Percentiles rank a stretch among this genome's conserved stretches.
These are phyloP conservation scores for Drosophila busckii DNA, from an alignment of 1,140 invertebrate genomes.

Conservation along the genomic window DNA sequence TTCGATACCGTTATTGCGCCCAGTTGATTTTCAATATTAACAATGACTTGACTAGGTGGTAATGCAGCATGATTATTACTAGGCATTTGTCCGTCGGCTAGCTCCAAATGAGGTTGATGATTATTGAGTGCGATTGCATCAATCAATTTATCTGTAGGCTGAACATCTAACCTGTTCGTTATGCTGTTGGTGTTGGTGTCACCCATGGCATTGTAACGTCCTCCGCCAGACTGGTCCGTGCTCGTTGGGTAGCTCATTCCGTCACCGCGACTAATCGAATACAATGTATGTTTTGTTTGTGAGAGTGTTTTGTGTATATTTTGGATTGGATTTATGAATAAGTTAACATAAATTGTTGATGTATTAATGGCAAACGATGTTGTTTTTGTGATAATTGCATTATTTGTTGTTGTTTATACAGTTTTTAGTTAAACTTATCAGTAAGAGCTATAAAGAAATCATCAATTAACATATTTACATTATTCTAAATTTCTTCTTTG, in stretches of 20 bases:
- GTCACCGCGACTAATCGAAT: conserved; percentile 92
- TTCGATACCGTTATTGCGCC: background rate
- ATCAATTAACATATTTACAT: background rate
- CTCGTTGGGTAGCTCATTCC: conserved; percentile 91
- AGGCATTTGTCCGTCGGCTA: conserved; percentile 25
- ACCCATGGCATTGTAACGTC: conserved; percentile 92
- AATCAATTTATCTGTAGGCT: conserved; percentile 74
- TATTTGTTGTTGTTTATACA: conserved; percentile 8
- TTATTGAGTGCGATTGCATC: conserved; percentile 46
- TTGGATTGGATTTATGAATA: conserved; percentile 63
- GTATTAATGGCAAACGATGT: conserved; percentile 7
- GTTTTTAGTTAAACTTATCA: conserved; percentile 24
- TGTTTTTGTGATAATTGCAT: conserved; percentile 39
- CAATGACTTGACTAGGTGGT: conserved; percentile 38
- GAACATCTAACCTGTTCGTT: conserved; percentile 86
- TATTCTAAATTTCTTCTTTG: background rate
- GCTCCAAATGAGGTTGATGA: conserved; percentile 39
- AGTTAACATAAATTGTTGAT: conserved; percentile 53
- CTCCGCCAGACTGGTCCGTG: conserved; percentile 83
- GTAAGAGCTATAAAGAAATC: conserved; percentile 25
- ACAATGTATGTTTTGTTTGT: conserved; percentile 67
- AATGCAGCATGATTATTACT: conserved; percentile 27
- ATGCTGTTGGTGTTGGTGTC: conserved; percentile 84
- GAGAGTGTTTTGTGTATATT: no score
- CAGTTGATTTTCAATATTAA: conserved; percentile 4